Base-by-base conservation (phyloP, 2,888 invertebrate species). In the Synergus laeviventris region DNA sequence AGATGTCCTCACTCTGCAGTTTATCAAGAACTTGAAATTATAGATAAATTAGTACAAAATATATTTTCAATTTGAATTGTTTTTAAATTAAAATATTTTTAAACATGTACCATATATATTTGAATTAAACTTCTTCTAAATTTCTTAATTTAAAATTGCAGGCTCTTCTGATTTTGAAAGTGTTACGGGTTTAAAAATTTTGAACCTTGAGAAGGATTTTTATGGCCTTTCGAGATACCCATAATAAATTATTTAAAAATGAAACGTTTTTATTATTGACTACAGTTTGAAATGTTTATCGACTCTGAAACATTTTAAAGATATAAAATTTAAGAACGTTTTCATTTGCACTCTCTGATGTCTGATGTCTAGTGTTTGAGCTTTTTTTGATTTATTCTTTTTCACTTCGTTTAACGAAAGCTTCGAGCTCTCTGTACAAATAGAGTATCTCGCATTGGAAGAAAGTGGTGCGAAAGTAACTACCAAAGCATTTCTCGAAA, bases 361-460 rank as follows among this genome's bases (percentile, higher is more conserved):
- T 70, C 70, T 64, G 76, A 70, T 49, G 70, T 70, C 70, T 64
- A 74, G 64, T 31, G 73, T 74, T 45, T 56, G 74, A 76, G 78
- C 70, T 76, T 78, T 77, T 54, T 74, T 75, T 76, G 77, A 76
- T 74, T 78, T 74, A 49, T 56, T 64, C 73, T 49, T 76, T 79
- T 70, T 76, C 73, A 74, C 80, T 76, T 74, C 74, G 75, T 75
- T 77, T 77, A 74, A 73, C 81, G 79, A 77, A 78, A 79, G 77
- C 74, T 75, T 76, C 54, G 31, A 56, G 77, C 70, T 45, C 73
- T 31, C 70, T 70, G 49, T 70, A 31, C 74, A 76, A 77, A 79
- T 74, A 74, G 70, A 74, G 74, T 70, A 61, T 78, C 60, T 75
- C 54, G 31, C 21, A 73, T 73, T 66, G 61, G 36, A 62, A 56